Percentiles rank a stretch among this genome's conserved stretches.
Evolutionary conservation across 1,140 invertebrate species (phyloP).

Genomic region (Drosophila ogumai): DNA sequence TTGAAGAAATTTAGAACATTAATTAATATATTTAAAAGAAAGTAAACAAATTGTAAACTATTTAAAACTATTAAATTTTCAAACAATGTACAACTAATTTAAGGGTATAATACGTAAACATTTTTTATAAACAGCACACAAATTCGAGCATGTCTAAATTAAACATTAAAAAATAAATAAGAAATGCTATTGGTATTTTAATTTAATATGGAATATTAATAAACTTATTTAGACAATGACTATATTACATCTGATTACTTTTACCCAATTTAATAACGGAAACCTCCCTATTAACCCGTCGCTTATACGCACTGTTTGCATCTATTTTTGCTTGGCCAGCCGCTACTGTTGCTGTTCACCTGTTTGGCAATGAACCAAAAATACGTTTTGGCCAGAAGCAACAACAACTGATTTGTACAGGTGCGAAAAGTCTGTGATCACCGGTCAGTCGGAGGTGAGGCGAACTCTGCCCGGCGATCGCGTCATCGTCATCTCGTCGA

Average conservation of each 20-base stretch:
- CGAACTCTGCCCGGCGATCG: conserved; percentile 19
- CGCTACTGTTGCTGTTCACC: conserved; percentile 34
- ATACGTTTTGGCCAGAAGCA: conserved; percentile 43
- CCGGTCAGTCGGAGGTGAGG: conserved; percentile 21
- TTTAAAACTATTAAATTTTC: not conserved
- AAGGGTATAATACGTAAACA: no score
- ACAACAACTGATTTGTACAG: conserved; percentile 73
- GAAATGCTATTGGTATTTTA: no score
- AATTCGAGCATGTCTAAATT: no score
- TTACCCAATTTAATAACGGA: conserved; percentile 5
- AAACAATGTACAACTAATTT: not conserved
- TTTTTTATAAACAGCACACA: no score
- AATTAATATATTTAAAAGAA: not conserved
- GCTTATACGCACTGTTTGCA: conserved; percentile 2
- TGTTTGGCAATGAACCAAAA: conserved; percentile 79
- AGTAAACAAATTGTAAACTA: not conserved
- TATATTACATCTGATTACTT: conserved; percentile 4
- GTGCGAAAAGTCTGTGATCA: conserved; percentile 79
- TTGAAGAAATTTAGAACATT: not conserved
- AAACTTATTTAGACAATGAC: no score
- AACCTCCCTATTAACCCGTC: not conserved
- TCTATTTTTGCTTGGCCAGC: conserved; percentile 24
- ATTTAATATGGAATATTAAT: no score
- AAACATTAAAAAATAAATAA: no score
- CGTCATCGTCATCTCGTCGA: conserved; percentile 35